Evolutionary conservation across 2,888 invertebrate species (phyloP), one percentile per base, ranked within the genome.

Genomic region (Dicranocentrus wangi): DNA sequence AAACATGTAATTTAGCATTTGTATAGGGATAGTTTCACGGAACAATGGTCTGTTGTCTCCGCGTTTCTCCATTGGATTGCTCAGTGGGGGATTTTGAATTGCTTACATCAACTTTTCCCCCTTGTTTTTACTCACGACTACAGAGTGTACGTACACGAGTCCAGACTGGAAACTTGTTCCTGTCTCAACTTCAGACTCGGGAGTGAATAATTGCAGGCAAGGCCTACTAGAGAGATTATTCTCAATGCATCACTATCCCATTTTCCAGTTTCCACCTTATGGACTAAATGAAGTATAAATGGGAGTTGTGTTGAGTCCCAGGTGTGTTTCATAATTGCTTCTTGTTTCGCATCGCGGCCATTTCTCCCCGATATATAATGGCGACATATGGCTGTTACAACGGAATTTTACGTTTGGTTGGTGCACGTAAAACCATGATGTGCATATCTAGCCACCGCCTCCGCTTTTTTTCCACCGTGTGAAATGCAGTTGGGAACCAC

Each of bases 311-410:
- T 32, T 53, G 25, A 19, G 65, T 55, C 65, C 47, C 73, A 73
- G 63, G 55, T 73, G 73, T 73, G 73, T 65, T 39, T 53, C 25
- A 65, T 73, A 73, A 73, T 73, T 73, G 73, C 32, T 65, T 65
- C 19, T 25, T 72, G 42, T 63, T 43, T 28, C 32, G 3, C 32
- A 3, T 32, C 10, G 5, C 32, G 32, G 32, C 3, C 32, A 32
- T 32, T 7, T 32, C 10, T 32, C 39, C 8, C 28, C 47, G 27
- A 28, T 43, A 55, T 39, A 60, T 47, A 53, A 43, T 21, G 19
- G 55, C 53, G 65, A 73, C 65, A 65, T 55, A 73, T 61, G 72
- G 72, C 27, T n/a, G 5, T 8, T 39, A 43, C 43, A 43, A 43
- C 2, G 8, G 2, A 1, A n/a, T n/a, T 43, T 43, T 43, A 13